phyloP scores from a whole-genome alignment of 2,797 vertebrate genomes.

The Semotilus atromaculatus region DNA sequence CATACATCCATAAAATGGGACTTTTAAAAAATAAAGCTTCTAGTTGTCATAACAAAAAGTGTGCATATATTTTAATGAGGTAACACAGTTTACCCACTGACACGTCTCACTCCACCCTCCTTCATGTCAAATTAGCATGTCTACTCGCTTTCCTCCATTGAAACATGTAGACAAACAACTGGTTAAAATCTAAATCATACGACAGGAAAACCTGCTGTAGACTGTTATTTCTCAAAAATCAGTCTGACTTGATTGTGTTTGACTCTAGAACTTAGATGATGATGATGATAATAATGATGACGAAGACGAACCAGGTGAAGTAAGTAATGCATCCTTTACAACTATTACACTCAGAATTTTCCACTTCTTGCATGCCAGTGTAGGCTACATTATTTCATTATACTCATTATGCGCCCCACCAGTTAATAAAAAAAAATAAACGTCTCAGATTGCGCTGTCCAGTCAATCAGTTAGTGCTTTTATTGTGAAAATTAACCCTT shows the following conservation, averaged over 20 bases:
- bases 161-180: not conserved
- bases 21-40: not conserved
- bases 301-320: not conserved
- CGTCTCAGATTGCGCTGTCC: not conserved
- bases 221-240: not conserved
- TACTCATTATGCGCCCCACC: not conserved
- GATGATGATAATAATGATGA: not conserved
- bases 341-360: not conserved
- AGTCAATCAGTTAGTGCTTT: not conserved
- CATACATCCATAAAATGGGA: not conserved
- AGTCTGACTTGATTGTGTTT: not conserved
- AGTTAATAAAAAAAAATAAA: not conserved
- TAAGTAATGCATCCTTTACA: constrained; percentile 8
- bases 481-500: not conserved
- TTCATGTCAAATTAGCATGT: not conserved
- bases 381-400: not conserved
- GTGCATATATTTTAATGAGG: not conserved
- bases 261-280: not conserved
- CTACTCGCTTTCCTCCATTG: not conserved
- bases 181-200: not conserved
- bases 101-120: not conserved
- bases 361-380: not conserved
- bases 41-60: not conserved
- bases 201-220: not conserved
- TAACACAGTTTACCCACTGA: not conserved